phyloP scores from a whole-genome alignment of 2,113 vertebrate species.

The Callopanchax toddi region DNA sequence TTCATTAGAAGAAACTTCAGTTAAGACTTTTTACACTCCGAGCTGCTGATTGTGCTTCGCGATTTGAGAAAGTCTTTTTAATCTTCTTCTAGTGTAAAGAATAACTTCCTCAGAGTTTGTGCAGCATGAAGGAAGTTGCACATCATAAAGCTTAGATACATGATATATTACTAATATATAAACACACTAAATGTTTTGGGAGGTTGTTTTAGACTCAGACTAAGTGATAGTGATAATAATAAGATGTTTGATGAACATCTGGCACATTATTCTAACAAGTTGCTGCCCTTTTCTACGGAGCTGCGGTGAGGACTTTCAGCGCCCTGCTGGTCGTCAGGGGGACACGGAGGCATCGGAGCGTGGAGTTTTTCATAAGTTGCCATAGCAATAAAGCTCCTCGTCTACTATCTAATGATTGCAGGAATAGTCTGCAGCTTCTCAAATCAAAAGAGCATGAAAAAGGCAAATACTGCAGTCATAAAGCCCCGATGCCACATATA shows the following conservation, averaged over 20 bases:
- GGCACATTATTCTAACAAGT: slow-evolving; percentile 29
- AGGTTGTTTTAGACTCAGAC: too few species aligned
- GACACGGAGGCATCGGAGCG: slow-evolving; percentile 7
- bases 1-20: slow-evolving; percentile 3
- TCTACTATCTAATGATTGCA: slow-evolving; percentile 34
- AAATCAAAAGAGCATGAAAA: not conserved
- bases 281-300: slow-evolving; percentile 1
- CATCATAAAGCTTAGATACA: slow-evolving; percentile 36
- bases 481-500: not conserved
- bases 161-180: not conserved
- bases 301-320: slow-evolving; percentile 32
- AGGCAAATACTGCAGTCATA: not conserved
- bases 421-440: slow-evolving; percentile 8
- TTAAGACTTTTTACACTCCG: slow-evolving; percentile 6
- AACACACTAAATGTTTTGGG: slow-evolving; percentile 19
- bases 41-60: not conserved
- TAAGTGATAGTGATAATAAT: too few species aligned
- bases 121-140: not conserved
- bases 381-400: slow-evolving; percentile 14
- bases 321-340: slow-evolving; percentile 14
- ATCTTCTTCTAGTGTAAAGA: too few species aligned
- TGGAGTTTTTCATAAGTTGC: slow-evolving; percentile 43
- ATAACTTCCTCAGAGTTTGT: slow-evolving; percentile 1
- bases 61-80: too few species aligned
- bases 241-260: slow-evolving; percentile 14